Evolutionary conservation across 2,888 invertebrate genomes (phyloP).

Genomic region (Drosophila lacicola): DNA sequence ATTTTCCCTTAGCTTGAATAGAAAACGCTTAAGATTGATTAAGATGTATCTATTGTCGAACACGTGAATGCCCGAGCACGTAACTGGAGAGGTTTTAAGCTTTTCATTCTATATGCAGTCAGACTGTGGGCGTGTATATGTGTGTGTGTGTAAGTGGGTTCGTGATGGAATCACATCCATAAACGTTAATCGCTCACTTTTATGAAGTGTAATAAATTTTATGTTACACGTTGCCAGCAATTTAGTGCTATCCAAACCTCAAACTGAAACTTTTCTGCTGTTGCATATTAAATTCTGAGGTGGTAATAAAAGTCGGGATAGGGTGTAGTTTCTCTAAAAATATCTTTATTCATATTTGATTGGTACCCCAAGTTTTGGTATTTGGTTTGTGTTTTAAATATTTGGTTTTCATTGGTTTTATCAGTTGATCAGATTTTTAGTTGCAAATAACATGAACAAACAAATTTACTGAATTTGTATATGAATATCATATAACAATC

Average conservation of each 20-base stretch:
- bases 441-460: slow-evolving; percentile 79
- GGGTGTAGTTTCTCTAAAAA: slow-evolving; percentile 76
- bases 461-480: slow-evolving; percentile 76
- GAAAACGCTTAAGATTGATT: slow-evolving; percentile 69
- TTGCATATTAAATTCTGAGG: slow-evolving; percentile 2
- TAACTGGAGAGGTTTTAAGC: slow-evolving; percentile 29
- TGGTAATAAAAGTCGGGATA: slow-evolving; percentile 18
- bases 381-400: slow-evolving; percentile 39
- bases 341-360: slow-evolving; percentile 79
- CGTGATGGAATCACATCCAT: slow-evolving; percentile 81
- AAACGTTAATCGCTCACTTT: slow-evolving; percentile 79
- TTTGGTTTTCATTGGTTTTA: slow-evolving; percentile 34
- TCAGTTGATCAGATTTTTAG: slow-evolving; percentile 61
- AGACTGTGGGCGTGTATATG: background rate
- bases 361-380: slow-evolving; percentile 69
- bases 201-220: slow-evolving; percentile 81
- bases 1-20: slow-evolving; percentile 15
- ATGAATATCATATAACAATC: slow-evolving; percentile 82
- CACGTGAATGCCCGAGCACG: slow-evolving; percentile 65
- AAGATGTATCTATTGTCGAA: slow-evolving; percentile 77
- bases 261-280: background rate
- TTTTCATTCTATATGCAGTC: slow-evolving; percentile 18
- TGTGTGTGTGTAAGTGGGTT: slow-evolving; percentile 33
- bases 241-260: slow-evolving; percentile 35
- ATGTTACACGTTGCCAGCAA: slow-evolving; percentile 48